These are phyloP conservation scores for Regulus satrapa DNA, from an alignment of 2,113 vertebrate species.

Conservation along the genomic window DNA sequence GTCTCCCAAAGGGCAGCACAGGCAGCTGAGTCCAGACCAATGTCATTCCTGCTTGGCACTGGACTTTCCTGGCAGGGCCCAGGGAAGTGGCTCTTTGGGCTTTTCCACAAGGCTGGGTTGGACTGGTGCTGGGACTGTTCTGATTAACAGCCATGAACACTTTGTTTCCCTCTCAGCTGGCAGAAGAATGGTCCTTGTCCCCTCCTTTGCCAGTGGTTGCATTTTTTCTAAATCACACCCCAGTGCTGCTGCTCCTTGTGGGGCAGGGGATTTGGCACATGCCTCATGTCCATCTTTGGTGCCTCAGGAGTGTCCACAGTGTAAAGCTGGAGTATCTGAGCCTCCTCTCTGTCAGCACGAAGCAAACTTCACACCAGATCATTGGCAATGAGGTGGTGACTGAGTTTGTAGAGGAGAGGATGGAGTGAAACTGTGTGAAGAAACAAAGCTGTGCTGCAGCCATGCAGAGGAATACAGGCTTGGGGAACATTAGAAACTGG, in stretches of 20 bases:
- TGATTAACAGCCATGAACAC: not conserved
- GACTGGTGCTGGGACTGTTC: not conserved
- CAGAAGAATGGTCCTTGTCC: not conserved
- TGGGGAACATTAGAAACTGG: not conserved
- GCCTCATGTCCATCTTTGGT: not conserved
- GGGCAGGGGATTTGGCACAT: not conserved
- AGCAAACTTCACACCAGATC: not conserved
- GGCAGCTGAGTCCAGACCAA: not conserved
- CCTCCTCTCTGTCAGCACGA: not conserved
- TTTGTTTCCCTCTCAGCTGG: not conserved
- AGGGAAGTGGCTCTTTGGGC: not conserved
- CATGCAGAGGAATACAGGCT: not conserved
- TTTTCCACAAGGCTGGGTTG: not conserved
- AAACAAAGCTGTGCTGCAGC: not conserved
- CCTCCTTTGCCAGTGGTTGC: not conserved
- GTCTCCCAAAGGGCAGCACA: not conserved
- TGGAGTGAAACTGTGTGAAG: not conserved
- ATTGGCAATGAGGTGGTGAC: no score
- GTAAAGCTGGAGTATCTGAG: not conserved
- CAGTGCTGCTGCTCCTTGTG: not conserved
- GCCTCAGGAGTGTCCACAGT: not conserved
- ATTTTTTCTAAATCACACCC: not conserved
- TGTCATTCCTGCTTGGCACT: not conserved
- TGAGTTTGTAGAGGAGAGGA: not conserved
- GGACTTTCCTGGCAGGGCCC: accelerated